Evolutionary conservation across 2,797 vertebrate genomes (phyloP), one percentile per base, ranked within the genome.

Genomic region (Caiman crocodilus): DNA sequence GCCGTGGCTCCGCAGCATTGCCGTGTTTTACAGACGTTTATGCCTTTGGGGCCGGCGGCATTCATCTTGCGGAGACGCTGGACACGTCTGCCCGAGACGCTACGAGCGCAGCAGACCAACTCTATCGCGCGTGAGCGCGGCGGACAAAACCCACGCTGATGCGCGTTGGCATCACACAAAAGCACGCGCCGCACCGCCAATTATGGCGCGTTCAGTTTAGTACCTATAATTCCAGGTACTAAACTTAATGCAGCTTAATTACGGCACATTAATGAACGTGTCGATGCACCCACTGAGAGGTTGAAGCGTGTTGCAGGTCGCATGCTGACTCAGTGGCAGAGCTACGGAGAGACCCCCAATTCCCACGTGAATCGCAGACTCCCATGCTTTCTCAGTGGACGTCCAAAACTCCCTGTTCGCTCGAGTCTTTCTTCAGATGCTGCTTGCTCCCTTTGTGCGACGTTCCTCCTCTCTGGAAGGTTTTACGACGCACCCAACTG

Each of bases 351-450:
- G 56, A 32, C n/a, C 23, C n/a, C 2, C 5, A n/a, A 67, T 20
- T 64, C 42, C n/a, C 9, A 3, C 6, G 42, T 50, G 42, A 9
- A 50, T 50, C 42, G 10, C 42, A 10, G 10, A 50, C 42, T 50
- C 42, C 10, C 42, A 50, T 10, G 3, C 23, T 25, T 87, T 71
- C 82, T 57, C 42, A 0, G 0, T 84, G 82, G 16, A 74, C 79
- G 6, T 2, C 82, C 60, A 78, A 42, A 17, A 87, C 83, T 89
- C 87, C 64, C 81, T 25, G 2, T 82, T 77, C 78, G 67, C 85
- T 85, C 82, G 76, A 76, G 1, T 88, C 64, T 94, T 89, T 89
- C 81, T 85, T 82, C 58, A 80, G 79, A 63, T 82, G 14, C 80
- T 94, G 94, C 28, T 88, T 89, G 60, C 83, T 90, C 71, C 0